Conservation (phyloP, 2,888 invertebrate genomes). For the Nephrotoma flavescens region DNA sequence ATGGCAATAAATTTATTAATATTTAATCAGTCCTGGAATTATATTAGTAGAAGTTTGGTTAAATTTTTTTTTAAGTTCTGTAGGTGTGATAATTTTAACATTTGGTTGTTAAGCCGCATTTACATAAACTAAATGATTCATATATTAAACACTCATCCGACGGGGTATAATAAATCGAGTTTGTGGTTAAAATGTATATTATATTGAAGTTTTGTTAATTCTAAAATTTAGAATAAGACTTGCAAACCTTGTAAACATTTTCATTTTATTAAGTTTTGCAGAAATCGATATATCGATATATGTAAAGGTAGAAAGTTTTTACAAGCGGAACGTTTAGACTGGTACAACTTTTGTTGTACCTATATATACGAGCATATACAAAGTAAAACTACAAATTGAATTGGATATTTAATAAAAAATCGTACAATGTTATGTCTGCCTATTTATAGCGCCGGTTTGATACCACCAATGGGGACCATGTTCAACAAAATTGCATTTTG, state of each 20-base stretch:
- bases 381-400: background rate
- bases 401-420: background rate
- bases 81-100: background rate
- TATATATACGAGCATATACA: background rate
- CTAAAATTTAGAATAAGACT: background rate
- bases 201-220: background rate
- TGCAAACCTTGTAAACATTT: background rate
- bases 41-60: background rate
- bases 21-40: background rate
- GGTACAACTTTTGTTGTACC: background rate
- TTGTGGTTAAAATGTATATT: background rate
- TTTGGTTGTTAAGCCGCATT: background rate
- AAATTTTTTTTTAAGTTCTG: background rate
- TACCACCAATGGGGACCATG: slow-evolving; percentile 9
- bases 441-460: background rate
- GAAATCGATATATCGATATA: background rate
- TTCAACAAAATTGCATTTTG: slow-evolving; percentile 18
- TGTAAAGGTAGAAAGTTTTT: background rate
- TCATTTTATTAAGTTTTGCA: background rate
- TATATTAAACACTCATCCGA: background rate
- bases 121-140: background rate
- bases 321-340: too few relatives aligned
- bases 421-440: background rate
- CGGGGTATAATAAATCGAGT: background rate
- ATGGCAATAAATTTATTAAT: background rate